Conservation (phyloP, 2,113 vertebrate genomes). For the Gadus chalcogrammus region DNA sequence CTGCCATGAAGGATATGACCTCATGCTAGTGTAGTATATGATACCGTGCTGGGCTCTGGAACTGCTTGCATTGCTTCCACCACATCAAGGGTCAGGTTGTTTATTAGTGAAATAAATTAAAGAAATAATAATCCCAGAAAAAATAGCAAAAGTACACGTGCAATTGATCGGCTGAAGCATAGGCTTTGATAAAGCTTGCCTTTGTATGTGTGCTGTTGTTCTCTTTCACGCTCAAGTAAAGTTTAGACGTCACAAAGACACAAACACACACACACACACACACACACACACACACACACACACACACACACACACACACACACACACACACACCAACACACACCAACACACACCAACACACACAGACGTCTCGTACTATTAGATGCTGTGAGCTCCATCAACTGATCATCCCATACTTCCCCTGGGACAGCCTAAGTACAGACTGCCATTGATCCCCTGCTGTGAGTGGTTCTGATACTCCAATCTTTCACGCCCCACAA, state of each 20-base stretch:
- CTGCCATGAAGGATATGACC: too few relatives aligned
- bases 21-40: too few relatives aligned
- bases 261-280: neutral
- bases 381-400: conserved; percentile 14
- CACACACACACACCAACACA: neutral
- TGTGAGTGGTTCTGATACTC: conserved; percentile 29
- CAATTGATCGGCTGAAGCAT: too few relatives aligned
- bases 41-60: too few relatives aligned
- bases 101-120: too few relatives aligned
- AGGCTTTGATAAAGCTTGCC: too few relatives aligned
- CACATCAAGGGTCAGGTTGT: too few relatives aligned
- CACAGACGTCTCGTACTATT: neutral
- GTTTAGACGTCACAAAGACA: neutral
- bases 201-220: too few relatives aligned
- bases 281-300: neutral
- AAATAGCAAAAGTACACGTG: too few relatives aligned
- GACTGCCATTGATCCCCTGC: conserved; percentile 49
- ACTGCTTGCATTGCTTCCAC: too few relatives aligned
- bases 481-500: conserved; percentile 31
- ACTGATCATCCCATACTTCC: conserved; percentile 40
- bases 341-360: neutral
- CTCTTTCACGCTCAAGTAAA: too few relatives aligned
- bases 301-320: neutral
- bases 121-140: too few relatives aligned
- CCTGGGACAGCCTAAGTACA: conserved; percentile 59